These are phyloP conservation scores for Antheraea mylitta DNA, from an alignment of 1,140 invertebrate species.

Conservation along the genomic window DNA sequence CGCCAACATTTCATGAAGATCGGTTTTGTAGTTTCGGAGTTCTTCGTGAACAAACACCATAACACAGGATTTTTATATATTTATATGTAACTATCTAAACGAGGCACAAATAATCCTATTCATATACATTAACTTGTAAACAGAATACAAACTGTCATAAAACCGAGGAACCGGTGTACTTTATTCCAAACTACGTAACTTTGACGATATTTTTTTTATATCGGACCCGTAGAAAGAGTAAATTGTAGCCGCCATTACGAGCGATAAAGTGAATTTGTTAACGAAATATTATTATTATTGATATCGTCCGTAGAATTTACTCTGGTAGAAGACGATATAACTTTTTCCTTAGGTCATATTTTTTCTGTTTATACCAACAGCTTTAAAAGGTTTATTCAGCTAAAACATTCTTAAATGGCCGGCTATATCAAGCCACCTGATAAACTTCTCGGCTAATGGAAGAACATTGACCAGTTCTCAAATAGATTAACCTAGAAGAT, in stretches of 20 bases:
- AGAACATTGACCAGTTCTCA: no score
- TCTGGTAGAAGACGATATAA: no score
- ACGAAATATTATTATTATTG: conserved; percentile 2
- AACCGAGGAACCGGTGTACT: conserved; percentile 8
- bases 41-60: no score
- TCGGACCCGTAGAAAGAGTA: background rate
- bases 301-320: no score
- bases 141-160: conserved; percentile 14
- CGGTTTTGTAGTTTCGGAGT: no score
- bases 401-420: no score
- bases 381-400: no score
- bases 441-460: no score
- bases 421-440: no score
- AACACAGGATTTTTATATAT: no score
- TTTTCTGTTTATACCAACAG: background rate
- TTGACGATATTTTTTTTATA: background rate
- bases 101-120: background rate
- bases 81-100: background rate
- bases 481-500: no score
- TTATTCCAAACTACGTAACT: conserved; percentile 6
- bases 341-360: background rate
- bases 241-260: background rate
- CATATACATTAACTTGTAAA: conserved; percentile 14
- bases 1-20: no score
- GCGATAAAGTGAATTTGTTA: background rate